phyloP scores from a whole-genome alignment of 1,140 invertebrate species.

The Drosophila miranda region DNA sequence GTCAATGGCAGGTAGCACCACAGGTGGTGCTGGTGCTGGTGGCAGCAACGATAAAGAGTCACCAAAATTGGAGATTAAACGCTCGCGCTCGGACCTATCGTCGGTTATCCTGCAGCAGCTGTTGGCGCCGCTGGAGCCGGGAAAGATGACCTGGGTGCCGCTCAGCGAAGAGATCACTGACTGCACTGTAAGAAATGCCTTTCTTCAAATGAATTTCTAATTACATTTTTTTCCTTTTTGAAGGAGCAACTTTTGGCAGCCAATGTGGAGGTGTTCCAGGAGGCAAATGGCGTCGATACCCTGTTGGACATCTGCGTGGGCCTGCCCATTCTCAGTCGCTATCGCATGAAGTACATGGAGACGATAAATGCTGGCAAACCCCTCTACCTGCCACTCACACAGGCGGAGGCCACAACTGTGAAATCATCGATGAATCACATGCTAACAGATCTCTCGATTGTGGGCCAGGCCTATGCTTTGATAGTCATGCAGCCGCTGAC shows the following conservation, averaged over 20 bases:
- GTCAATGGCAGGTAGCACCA: constrained; percentile 61
- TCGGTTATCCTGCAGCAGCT: constrained; percentile 87
- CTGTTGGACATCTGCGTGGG: constrained; percentile 69
- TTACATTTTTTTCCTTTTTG: constrained; percentile 24
- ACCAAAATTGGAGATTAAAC: constrained; percentile 84
- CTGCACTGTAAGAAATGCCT: constrained; percentile 65
- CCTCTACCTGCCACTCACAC: constrained; percentile 72
- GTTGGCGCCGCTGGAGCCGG: constrained; percentile 84
- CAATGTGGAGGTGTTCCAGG: constrained; percentile 84
- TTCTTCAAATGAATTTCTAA: background rate
- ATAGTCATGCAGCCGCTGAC: constrained; percentile 92
- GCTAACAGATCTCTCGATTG: constrained; percentile 91
- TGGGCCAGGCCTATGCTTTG: constrained; percentile 91
- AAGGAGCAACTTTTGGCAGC: constrained; percentile 84
- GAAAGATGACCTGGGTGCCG: constrained; percentile 79
- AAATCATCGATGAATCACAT: constrained; percentile 84
- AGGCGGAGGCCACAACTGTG: constrained; percentile 69
- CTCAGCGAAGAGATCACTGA: constrained; percentile 75
- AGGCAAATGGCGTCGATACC: constrained; percentile 75
- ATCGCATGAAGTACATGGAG: constrained; percentile 74
- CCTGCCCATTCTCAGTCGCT: constrained; percentile 73
- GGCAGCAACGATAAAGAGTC: constrained; percentile 84
- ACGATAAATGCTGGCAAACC: constrained; percentile 65
- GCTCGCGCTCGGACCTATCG: constrained; percentile 85
- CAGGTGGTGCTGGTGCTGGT: constrained; percentile 28